phyloP scores from a whole-genome alignment of 2,113 vertebrate genomes.

The Tor tambroides region DNA sequence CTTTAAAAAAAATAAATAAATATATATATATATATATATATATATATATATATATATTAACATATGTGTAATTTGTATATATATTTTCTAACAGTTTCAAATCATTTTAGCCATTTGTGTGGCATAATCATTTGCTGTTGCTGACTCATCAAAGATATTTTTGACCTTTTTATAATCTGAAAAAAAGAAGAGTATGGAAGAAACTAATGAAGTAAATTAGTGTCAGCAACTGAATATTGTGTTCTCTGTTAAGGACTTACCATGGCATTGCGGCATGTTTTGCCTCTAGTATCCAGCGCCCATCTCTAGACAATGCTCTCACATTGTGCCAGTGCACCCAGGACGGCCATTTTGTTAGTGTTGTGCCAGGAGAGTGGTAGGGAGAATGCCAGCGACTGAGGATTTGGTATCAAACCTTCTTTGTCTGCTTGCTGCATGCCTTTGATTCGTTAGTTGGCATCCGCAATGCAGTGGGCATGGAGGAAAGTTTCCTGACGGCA shows the following conservation, averaged over 20 bases:
- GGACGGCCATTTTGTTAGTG: conserved; percentile 97
- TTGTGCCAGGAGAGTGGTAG: conserved; percentile 93
- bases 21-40: no score
- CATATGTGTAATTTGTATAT: background rate
- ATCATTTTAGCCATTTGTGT: background rate
- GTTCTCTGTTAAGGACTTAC: conserved; percentile 18
- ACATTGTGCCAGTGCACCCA: conserved; percentile 77
- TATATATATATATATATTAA: background rate
- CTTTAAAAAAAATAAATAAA: background rate
- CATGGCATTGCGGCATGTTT: conserved; percentile 42
- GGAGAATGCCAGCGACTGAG: conserved; percentile 96
- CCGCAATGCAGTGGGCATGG: conserved; percentile 99
- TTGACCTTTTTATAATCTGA: background rate
- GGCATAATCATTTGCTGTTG: background rate
- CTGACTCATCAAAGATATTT: conserved; percentile 32
- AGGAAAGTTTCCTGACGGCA: conserved; percentile 94
- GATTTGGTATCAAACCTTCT: conserved; percentile 99
- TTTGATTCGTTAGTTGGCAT: conserved; percentile 99
- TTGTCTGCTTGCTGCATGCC: conserved; percentile 98
- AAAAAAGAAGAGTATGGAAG: background rate
- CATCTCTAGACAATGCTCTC: conserved; percentile 74
- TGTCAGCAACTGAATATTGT: background rate
- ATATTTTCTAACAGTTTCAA: background rate
- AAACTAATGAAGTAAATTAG: background rate
- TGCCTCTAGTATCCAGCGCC: conserved; percentile 64